These are phyloP conservation scores for Peromyscus californicus DNA, from an alignment of 2,113 vertebrate species.

Conservation along the genomic window DNA sequence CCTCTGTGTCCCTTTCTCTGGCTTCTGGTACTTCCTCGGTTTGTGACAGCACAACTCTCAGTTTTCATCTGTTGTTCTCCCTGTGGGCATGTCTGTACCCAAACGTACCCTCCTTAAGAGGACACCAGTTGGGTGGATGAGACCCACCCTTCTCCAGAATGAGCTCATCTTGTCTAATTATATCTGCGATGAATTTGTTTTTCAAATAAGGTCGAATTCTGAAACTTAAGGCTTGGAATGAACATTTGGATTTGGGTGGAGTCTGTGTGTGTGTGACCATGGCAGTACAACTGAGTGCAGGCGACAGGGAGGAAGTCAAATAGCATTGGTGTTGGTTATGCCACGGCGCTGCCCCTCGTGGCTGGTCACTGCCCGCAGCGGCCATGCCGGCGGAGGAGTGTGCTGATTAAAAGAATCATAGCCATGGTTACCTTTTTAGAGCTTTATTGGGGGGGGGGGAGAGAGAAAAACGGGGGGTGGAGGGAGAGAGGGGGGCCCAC, in stretches of 20 bases:
- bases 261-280: not conserved
- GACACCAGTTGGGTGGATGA: not conserved
- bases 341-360: too few relatives aligned
- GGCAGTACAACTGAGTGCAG: not conserved
- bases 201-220: not conserved
- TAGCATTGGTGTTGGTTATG: too few relatives aligned
- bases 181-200: not conserved
- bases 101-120: not conserved
- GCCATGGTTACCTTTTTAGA: too few relatives aligned
- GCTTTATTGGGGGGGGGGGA: too few relatives aligned
- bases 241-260: not conserved
- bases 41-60: not conserved
- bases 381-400: too few relatives aligned
- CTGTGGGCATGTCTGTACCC: not conserved
- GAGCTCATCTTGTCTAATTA: slow-evolving; percentile 23
- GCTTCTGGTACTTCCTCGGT: slow-evolving; percentile 9
- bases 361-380: too few relatives aligned
- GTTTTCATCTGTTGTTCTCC: not conserved
- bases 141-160: not conserved
- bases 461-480: too few relatives aligned
- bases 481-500: too few relatives aligned
- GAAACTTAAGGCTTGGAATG: not conserved
- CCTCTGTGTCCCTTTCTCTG: not conserved
- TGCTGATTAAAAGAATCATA: too few relatives aligned
- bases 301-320: not conserved